Base-by-base conservation (phyloP, 2,797 vertebrate species). In the Betta splendens region DNA sequence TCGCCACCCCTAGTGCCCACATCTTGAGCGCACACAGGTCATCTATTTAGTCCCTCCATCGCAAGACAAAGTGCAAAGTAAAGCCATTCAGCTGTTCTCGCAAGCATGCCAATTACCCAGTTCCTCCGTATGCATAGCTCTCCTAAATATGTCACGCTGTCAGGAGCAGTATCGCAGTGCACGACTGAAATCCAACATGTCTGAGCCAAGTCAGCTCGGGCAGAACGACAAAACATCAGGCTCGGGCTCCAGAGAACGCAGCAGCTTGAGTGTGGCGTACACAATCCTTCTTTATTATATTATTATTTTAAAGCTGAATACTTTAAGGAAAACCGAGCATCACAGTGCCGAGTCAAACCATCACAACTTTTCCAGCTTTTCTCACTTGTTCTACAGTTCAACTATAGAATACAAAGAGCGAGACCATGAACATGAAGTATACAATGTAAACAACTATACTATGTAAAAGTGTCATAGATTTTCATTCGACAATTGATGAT, bases 151-250 rank as follows among this genome's bases (percentile, higher is more conserved):
- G 58, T 64, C 50, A 40, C 20, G 44, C 51, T 58, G 62, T 61
- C 57, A 55, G 16, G 39, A 42, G 65, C 36, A 66, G 70, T 69
- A 62, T 74, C 48, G 28, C 36, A 56, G 46, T 11, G 10, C 18
- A 10, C 12, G 37, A 53, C 25, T 58, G 42, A 67, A 78, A 55
- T 45, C 37, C 16, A 76, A 69, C 69, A 74, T 65, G 53, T 50
- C 49, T 26, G 9, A 72, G 44, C 55, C 28, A 17, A 69, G 52
- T 28, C 49, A 57, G 47, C 7, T 31, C n/a, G 36, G 50, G 68
- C 59, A 59, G 46, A 9, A 61, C 20, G 52, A 56, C 72, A 78
- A 46, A 50, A 65, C 25, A 51, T 16, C 44, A 20, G 36, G 46
- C 52, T 35, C 16, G 35, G 33, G 15, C 33, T 35, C 5, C 6